Percentiles rank a stretch among this genome's conserved stretches.
Conservation (phyloP, 1,140 invertebrate species). For the Coenobita brevimanus region DNA sequence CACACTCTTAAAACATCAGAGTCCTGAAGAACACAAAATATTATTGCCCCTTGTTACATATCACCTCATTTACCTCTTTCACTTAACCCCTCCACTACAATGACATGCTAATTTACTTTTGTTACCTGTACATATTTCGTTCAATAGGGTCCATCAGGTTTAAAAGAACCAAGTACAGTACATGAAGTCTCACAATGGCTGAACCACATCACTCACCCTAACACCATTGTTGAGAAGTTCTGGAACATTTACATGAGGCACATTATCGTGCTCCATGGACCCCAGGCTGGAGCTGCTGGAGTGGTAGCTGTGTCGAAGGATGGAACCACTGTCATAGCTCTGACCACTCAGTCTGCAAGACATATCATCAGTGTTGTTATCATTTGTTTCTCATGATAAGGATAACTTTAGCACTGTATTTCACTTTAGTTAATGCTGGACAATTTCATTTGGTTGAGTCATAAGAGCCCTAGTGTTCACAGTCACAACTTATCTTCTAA, state of each 20-base stretch:
- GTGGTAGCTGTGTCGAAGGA: constrained; percentile 77
- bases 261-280: constrained; percentile 75
- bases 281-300: constrained; percentile 77
- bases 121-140: too few relatives aligned
- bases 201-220: constrained; percentile 47
- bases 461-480: too few relatives aligned
- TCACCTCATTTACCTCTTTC: neutral
- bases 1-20: constrained; percentile 94
- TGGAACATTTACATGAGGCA: constrained; percentile 76
- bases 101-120: too few relatives aligned
- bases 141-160: too few relatives aligned
- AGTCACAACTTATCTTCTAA: too few relatives aligned
- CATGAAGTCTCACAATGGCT: too few relatives aligned
- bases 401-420: too few relatives aligned
- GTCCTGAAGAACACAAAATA: constrained; percentile 78
- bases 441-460: too few relatives aligned
- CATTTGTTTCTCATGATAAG: too few relatives aligned
- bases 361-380: too few relatives aligned
- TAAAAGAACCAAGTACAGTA: too few relatives aligned
- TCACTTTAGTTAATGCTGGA: too few relatives aligned
- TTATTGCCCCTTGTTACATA: neutral
- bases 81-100: neutral
- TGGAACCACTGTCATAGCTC: constrained; percentile 76
- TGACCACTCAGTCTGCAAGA: constrained; percentile 75
- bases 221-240: constrained; percentile 78